These are phyloP conservation scores for Rhagonycha fulva DNA, from an alignment of 2,888 invertebrate genomes.

Conservation along the genomic window DNA sequence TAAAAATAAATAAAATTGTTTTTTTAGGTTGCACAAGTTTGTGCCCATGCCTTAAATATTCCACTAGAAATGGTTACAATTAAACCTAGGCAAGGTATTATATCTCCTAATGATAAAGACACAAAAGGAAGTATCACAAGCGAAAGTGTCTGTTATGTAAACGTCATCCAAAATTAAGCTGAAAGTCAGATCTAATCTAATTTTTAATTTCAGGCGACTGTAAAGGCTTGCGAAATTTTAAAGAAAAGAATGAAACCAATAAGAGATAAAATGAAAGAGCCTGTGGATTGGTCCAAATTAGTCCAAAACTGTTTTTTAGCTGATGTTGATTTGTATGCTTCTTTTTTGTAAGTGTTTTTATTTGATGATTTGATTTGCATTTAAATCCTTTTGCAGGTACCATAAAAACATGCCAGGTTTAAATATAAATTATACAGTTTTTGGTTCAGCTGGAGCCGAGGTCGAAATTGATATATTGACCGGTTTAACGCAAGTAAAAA, in stretches of 20 bases:
- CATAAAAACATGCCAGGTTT: slow-evolving; percentile 10
- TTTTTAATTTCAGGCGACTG: neutral
- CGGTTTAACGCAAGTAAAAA: neutral
- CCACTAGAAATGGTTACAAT: slow-evolving; percentile 68
- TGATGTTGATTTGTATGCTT: slow-evolving; percentile 65
- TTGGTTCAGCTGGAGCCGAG: slow-evolving; percentile 68
- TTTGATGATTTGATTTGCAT: neutral
- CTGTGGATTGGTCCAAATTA: slow-evolving; percentile 61
- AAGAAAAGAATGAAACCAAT: slow-evolving; percentile 53
- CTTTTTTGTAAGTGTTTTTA: slow-evolving; percentile 56
- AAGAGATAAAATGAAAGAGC: slow-evolving; percentile 57
- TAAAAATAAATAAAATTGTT: too few relatives aligned
- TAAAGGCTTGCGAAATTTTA: neutral
- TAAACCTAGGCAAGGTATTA: slow-evolving; percentile 66
- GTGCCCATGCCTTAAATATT: slow-evolving; percentile 72
- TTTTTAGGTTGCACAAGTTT: slow-evolving; percentile 70
- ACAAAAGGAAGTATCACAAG: slow-evolving; percentile 75
- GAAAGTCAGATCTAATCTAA: slow-evolving; percentile 19
- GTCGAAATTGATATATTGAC: slow-evolving; percentile 74
- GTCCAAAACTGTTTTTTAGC: slow-evolving; percentile 58
- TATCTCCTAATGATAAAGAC: slow-evolving; percentile 67
- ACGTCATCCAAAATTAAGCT: slow-evolving; percentile 15
- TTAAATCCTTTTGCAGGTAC: neutral
- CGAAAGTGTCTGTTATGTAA: slow-evolving; percentile 64
- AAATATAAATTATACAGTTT: slow-evolving; percentile 62